These are phyloP conservation scores for Xenops minutus DNA, from an alignment of 2,797 vertebrate genomes.

Conservation along the genomic window DNA sequence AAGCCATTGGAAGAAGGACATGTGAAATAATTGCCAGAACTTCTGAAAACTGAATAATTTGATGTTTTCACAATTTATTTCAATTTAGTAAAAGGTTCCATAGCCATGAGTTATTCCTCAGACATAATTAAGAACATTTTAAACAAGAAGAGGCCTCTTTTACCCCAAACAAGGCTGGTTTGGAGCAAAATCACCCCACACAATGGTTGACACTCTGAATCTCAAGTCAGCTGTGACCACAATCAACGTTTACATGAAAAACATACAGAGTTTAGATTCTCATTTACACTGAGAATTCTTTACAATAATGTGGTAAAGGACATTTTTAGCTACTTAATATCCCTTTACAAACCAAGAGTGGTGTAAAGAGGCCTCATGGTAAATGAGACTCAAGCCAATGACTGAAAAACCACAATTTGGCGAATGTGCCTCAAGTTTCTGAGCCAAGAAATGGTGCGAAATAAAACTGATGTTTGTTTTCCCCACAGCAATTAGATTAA, in stretches of 20 bases:
- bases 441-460: slow-evolving; percentile 66
- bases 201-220: slow-evolving; percentile 38
- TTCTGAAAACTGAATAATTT: slow-evolving; percentile 66
- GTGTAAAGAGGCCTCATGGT: slow-evolving; percentile 54
- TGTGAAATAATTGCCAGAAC: slow-evolving; percentile 59
- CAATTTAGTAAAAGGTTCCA: slow-evolving; percentile 66
- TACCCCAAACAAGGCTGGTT: slow-evolving; percentile 43
- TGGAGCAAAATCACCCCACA: slow-evolving; percentile 30
- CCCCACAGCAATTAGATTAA: slow-evolving; percentile 61
- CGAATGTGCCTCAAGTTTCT: neutral
- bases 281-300: slow-evolving; percentile 38
- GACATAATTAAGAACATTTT: slow-evolving; percentile 64
- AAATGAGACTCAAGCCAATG: slow-evolving; percentile 45
- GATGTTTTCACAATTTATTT: slow-evolving; percentile 66
- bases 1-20: slow-evolving; percentile 46
- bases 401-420: slow-evolving; percentile 63
- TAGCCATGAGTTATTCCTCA: slow-evolving; percentile 53
- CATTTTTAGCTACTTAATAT: slow-evolving; percentile 57
- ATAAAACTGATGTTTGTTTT: slow-evolving; percentile 67
- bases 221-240: slow-evolving; percentile 39
- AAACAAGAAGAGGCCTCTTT: slow-evolving; percentile 47
- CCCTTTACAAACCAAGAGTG: slow-evolving; percentile 36
- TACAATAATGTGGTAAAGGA: slow-evolving; percentile 35
- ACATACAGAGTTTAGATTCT: slow-evolving; percentile 27
- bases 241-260: slow-evolving; percentile 33